Base-by-base conservation (phyloP, 2,888 invertebrate genomes). In the Stenodera caucasica region DNA sequence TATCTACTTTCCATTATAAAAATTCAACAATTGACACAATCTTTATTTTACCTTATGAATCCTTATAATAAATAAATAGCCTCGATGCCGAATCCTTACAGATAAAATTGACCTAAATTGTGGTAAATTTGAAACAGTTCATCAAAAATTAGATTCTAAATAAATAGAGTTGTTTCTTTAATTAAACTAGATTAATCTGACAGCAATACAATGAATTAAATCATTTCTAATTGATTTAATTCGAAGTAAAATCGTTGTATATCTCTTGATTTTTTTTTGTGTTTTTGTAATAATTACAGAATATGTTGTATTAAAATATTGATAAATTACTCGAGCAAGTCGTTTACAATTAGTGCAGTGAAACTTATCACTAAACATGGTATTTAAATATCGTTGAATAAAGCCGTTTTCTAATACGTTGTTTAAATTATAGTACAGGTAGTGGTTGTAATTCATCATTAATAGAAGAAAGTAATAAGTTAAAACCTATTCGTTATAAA, bases 371-470 rank as follows among this genome's bases (percentile, higher is more conserved):
- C 49, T 50, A 14, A 57, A 57, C 30, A 53, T 57, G 53, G 57
- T 57, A 60, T 56, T 60, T 57, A 60, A 59, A 59, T 51, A 56
- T 56, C 49, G 50, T 45, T 45, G 33, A 52, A 51, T 29, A 58
- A 52, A 49, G 51, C 51, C 58, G 58, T 61, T 61, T 55, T 61
- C 61, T 61, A 61, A 61, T 55, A 51, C 37, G 49, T 49, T 61
- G 49, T 58, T 61, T 61, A 55, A 57, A 61, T 61, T 49, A 55
- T 49, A 58, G 51, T 52, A 53, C 53, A 55, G 18, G 29, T 49
- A 58, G 45, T 52, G 53, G 58, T 62, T 62, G 53, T 62, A 62
- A 62, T 62, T 62, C 58, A 55, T 53, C 49, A 57, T 58, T 45
- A 58, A 40, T 56, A 53, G 53, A 58, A 62, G 62, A 62, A 62